phyloP scores from a whole-genome alignment of 2,888 invertebrate species.

The Chaetoderma sp. region DNA sequence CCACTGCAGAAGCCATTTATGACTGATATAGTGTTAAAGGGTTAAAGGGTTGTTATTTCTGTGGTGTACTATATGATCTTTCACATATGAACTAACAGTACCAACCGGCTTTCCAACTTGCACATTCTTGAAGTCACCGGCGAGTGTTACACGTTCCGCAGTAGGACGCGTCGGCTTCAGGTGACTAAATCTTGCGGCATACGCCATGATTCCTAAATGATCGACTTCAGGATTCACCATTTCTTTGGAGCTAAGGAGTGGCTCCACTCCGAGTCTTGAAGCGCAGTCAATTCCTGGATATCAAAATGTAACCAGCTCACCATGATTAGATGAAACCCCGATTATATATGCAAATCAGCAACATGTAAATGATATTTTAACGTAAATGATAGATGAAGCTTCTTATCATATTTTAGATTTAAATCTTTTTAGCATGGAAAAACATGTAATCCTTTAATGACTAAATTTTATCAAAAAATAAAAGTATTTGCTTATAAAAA shows the following conservation, averaged over 20 bases:
- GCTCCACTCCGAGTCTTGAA: slow-evolving; percentile 81
- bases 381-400: neutral
- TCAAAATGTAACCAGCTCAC: no score
- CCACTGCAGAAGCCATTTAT: no score
- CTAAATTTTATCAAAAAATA: no score
- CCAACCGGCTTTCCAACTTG: slow-evolving; percentile 53
- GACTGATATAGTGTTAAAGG: no score
- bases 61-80: no score
- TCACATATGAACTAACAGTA: no score
- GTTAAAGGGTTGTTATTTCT: no score
- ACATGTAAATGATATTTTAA: neutral
- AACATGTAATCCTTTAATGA: no score
- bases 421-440: no score
- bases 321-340: neutral
- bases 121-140: slow-evolving; percentile 44
- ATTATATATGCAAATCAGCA: neutral
- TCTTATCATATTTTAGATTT: no score
- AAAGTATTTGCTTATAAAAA: no score
- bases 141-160: slow-evolving; percentile 46
- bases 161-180: slow-evolving; percentile 46
- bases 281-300: slow-evolving; percentile 75
- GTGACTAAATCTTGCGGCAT: slow-evolving; percentile 91
- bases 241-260: slow-evolving; percentile 90
- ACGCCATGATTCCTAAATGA: slow-evolving; percentile 97
- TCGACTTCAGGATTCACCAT: slow-evolving; percentile 96